phyloP scores from a whole-genome alignment of 2,888 invertebrate genomes.

The Julus scanicus region DNA sequence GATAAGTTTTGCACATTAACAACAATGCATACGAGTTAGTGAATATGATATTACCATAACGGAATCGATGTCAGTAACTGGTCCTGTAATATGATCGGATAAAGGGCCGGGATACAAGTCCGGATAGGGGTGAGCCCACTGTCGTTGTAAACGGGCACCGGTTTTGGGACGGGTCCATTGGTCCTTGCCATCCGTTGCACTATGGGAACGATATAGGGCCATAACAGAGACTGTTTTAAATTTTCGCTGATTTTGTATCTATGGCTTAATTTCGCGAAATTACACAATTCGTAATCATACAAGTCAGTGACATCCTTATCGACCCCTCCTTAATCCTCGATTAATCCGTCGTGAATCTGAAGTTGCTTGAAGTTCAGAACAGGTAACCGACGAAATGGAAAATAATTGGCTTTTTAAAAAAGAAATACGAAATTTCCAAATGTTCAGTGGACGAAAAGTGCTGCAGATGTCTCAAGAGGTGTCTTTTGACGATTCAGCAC shows the following conservation, averaged over 20 bases:
- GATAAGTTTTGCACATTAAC: too few species aligned
- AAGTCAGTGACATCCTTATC: neutral
- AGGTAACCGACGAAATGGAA: neutral
- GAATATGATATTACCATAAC: constrained; percentile 44
- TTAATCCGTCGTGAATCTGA: neutral
- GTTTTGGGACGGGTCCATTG: constrained; percentile 18
- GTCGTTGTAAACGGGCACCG: constrained; percentile 28
- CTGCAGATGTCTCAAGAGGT: constrained; percentile 9
- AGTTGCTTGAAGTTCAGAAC: neutral
- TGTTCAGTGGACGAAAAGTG: neutral
- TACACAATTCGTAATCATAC: neutral
- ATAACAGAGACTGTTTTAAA: neutral
- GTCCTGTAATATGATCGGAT: constrained; percentile 37
- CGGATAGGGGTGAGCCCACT: constrained; percentile 47
- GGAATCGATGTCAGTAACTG: constrained; percentile 45
- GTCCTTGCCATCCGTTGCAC: constrained; percentile 7
- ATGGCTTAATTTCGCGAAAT: neutral
- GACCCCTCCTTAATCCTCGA: neutral
- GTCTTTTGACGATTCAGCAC: neutral
- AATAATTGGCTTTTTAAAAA: neutral
- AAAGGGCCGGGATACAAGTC: constrained; percentile 6
- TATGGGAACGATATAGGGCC: constrained; percentile 49
- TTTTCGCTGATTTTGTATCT: neutral
- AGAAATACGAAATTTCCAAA: neutral
- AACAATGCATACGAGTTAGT: too few species aligned